Evolutionary conservation across 2,113 vertebrate species (phyloP), one percentile per base, ranked within the genome.

Genomic region (Siniperca chuatsi): DNA sequence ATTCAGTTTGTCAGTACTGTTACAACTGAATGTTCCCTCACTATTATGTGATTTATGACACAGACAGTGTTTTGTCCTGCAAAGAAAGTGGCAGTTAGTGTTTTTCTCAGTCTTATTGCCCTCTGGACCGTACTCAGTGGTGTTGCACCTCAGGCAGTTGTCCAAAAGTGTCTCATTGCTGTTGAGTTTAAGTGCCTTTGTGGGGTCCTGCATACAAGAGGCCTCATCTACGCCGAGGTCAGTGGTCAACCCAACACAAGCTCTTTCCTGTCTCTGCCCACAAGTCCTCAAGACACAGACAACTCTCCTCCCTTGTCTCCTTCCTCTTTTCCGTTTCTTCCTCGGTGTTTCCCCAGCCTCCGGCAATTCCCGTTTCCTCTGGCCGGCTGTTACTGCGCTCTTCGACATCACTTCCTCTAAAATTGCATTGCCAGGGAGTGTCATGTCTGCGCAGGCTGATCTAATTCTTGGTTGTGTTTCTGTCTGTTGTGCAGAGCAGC

Each of bases 261-360:
- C 50, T 15, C 35, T 50, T 16, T 82, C 71, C 58, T 18, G 67
- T 18, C 37, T 58, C 55, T 69, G 76, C n/a, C 48, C 18, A 55
- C 46, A 52, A 20, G 48, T 61, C 46, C 12, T 61, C 58, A 73
- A 54, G 46, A 52, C 25, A 0, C 60, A 0, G 8, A 6, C 20
- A 0, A 6, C 65, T 61, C 66, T 88, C 75, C 67, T 87, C 4
- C 40, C 21, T 65, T 85, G 84, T 35, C 87, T 89, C 64, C 60
- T 76, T 48, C 85, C 91, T 25, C 87, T 68, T 66, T 87, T 92
- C 15, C 83, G 55, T 52, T 73, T 93, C 82, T 92, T 94, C 74
- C 62, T 80, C 2, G 20, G 73, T 0, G 29, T n/a, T 6, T 21
- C 87, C 50, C 3, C 85, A 0, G 20, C 75, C 71, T 89, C 87